A percentile compares a stretch with the other conserved stretches of the same genome.
These are phyloP conservation scores for Myiozetetes cayanensis DNA, from an alignment of 2,113 vertebrate species.

Conservation along the genomic window DNA sequence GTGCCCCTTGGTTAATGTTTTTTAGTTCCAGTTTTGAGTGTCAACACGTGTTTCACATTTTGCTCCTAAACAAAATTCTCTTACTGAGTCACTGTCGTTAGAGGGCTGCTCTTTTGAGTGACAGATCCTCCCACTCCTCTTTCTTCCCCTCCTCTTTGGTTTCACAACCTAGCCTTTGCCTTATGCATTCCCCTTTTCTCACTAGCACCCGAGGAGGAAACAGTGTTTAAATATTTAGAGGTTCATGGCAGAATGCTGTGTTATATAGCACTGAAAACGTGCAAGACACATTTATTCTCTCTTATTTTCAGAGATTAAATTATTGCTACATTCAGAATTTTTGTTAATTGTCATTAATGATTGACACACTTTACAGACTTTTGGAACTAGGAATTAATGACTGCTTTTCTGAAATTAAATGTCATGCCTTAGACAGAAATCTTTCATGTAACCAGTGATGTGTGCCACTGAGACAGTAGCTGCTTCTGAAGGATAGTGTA, in stretches of 20 bases:
- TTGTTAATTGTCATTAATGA: background rate
- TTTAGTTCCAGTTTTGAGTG: background rate
- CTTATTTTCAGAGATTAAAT: background rate
- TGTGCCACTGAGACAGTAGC: background rate
- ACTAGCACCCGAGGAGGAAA: background rate
- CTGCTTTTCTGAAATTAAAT: constrained; percentile 6
- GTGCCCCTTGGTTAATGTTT: fast-evolving
- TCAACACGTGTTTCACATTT: background rate
- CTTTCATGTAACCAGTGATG: background rate
- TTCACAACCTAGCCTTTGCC: background rate
- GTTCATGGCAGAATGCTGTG: background rate
- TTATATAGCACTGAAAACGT: background rate
- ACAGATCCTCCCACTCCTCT: background rate
- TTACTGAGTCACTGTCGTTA: background rate
- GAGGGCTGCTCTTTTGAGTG: background rate
- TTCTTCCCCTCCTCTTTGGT: background rate
- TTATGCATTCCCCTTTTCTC: background rate
- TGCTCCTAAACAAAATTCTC: background rate
- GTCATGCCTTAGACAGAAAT: background rate
- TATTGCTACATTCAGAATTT: background rate
- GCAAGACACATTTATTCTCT: background rate
- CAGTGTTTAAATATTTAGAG: background rate
- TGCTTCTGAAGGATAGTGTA: background rate
- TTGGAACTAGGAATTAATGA: background rate
- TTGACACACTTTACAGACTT: background rate